Evolutionary conservation across 2,797 vertebrate genomes (phyloP).

Genomic region (Threskiornis aethiopicus): DNA sequence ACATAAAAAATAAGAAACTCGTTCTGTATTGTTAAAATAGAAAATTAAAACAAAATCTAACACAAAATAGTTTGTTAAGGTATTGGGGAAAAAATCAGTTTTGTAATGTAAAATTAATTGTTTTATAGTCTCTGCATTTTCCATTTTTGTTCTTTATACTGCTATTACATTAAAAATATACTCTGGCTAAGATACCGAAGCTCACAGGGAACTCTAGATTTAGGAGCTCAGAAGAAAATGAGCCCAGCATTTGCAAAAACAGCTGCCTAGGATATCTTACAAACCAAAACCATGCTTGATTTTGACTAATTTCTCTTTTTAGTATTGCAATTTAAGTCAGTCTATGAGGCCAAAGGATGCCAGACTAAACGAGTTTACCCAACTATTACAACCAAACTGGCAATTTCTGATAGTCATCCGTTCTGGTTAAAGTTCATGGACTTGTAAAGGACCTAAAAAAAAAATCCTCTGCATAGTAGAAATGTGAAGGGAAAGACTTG

Average conservation of each 20-base stretch:
- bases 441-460: not conserved
- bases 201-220: not conserved
- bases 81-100: fast-evolving
- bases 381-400: not conserved
- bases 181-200: not conserved
- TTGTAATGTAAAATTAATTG: not conserved
- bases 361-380: not conserved
- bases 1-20: not conserved
- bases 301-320: not conserved
- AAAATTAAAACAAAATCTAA: not conserved
- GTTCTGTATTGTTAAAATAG: not conserved
- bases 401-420: not conserved
- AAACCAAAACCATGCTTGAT: not conserved
- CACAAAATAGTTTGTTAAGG: not conserved
- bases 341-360: not conserved
- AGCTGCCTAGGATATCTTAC: not conserved
- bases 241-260: not conserved
- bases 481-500: not conserved
- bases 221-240: not conserved
- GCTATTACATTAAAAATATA: not conserved
- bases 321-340: not conserved
- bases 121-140: not conserved
- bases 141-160: not conserved
- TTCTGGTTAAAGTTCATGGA: not conserved
- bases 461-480: not conserved